Base-by-base conservation (phyloP, 2,888 invertebrate species). In the Empis stercorea region DNA sequence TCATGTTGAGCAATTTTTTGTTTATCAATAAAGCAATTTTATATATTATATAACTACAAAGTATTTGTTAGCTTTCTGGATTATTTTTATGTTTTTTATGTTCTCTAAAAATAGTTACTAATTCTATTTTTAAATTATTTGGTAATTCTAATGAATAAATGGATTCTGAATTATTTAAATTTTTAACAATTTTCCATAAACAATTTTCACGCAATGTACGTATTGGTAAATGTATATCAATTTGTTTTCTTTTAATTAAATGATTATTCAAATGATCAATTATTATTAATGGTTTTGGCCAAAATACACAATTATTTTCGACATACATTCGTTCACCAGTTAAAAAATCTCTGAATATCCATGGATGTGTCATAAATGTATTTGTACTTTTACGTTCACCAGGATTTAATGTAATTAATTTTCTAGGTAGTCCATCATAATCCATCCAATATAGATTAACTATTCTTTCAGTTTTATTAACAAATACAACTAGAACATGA, bases 351-450 rank as follows among this genome's bases (percentile, higher is more conserved):
- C 80, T 71, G 60, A 87, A 89, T 51, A 88, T 78, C 89, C 91
- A 92, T 0, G 87, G 86, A 68, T 92, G 91, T 0, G 81, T 80
- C 13, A 80, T 77, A 62, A 73, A 92, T 0, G 91, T 85, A 57
- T 85, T 81, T 1, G 87, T 74, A 57, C 60, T 60, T 3, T 60
- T 54, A 10, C 55, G 55, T 1, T 56, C 70, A 1, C 68, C 68
- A 0, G 79, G 73, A 1, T 64, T 60, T n/a, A 89, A 60, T 1
- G 73, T 72, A 4, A 72, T 70, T 59, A 84, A 87, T 45, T 73
- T 73, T 3, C 77, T 71, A 34, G 74, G 73, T 0, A 62, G 62
- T 0, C 88, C 87, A 39, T 73, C 65, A 60, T 80, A 87, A 64
- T 87, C 81, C 15, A 88, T 73, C 92, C 92, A 91, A 60, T 81